These are phyloP conservation scores for Strix aluco DNA, from an alignment of 2,113 vertebrate genomes.

Conservation along the genomic window DNA sequence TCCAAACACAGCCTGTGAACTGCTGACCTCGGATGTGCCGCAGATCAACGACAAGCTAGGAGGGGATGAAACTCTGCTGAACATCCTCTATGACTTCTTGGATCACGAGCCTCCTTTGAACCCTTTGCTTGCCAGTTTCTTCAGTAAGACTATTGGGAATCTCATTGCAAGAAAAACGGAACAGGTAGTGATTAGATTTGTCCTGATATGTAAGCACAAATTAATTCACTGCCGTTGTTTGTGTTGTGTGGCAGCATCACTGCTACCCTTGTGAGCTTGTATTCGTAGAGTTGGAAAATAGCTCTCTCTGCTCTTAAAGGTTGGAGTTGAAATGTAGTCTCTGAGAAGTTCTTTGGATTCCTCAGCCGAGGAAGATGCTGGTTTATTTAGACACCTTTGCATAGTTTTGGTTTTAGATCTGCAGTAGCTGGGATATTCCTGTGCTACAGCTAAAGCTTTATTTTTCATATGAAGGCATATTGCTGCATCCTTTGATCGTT, in stretches of 20 bases:
- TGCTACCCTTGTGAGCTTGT: rapidly evolving
- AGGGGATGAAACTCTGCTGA: constrained; percentile 86
- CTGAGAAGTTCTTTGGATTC: rapidly evolving
- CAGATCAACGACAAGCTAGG: constrained; percentile 94
- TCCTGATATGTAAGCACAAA: background rate
- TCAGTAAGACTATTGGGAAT: constrained; percentile 97
- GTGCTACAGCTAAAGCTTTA: background rate
- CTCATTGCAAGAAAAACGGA: constrained; percentile 95
- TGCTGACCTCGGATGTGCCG: constrained; percentile 93
- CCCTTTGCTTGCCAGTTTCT: constrained; percentile 95
- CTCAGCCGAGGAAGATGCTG: background rate
- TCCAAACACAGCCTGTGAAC: constrained; percentile 94
- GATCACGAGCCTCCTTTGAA: constrained; percentile 91
- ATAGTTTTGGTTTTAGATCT: background rate
- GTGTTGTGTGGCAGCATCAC: rapidly evolving
- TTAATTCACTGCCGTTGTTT: rapidly evolving
- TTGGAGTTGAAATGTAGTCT: rapidly evolving
- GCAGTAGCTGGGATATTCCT: background rate
- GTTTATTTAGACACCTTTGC: rapidly evolving
- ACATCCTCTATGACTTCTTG: constrained; percentile 90
- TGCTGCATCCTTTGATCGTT: background rate
- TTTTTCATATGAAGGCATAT: rapidly evolving
- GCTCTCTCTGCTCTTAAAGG: rapidly evolving
- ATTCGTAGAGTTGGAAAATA: rapidly evolving
- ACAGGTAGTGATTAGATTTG: constrained; percentile 75